Evolutionary conservation across 2,113 vertebrate species (phyloP).

Genomic region (Mirza zaza): DNA sequence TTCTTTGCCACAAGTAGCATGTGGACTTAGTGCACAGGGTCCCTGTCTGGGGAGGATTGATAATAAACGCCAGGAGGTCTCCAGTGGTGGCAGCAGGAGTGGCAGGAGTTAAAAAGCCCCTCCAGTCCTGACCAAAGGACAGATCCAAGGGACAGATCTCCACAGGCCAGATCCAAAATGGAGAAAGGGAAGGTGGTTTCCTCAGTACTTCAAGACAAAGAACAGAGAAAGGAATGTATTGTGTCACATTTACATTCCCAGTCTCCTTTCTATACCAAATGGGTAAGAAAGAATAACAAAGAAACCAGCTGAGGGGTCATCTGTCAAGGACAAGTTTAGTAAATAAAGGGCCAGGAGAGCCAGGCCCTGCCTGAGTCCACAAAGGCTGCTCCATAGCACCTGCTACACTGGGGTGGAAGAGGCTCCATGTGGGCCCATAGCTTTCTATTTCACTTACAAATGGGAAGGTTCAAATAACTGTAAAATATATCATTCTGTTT

Average conservation of each 20-base stretch:
- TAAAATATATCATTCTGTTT: neutral
- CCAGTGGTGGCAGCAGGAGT: neutral
- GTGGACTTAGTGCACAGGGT: neutral
- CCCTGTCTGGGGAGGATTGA: neutral
- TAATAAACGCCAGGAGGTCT: neutral
- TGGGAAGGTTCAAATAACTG: neutral
- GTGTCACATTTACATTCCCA: neutral
- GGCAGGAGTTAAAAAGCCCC: neutral
- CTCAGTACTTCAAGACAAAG: neutral
- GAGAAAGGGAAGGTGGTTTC: neutral
- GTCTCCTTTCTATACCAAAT: slow-evolving; percentile 1
- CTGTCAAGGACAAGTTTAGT: neutral
- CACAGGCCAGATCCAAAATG: neutral
- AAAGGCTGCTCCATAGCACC: neutral
- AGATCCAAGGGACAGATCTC: neutral
- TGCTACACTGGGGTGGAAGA: neutral
- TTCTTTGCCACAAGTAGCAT: neutral
- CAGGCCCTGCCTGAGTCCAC: no score
- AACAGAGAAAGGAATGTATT: neutral
- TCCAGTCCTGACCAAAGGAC: neutral
- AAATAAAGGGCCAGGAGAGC: neutral
- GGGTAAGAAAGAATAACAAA: neutral
- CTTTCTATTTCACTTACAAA: neutral
- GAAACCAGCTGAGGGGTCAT: neutral
- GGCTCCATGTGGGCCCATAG: neutral